These are phyloP conservation scores for Capromys pilorides DNA, from an alignment of 2,797 vertebrate genomes.

Conservation along the genomic window DNA sequence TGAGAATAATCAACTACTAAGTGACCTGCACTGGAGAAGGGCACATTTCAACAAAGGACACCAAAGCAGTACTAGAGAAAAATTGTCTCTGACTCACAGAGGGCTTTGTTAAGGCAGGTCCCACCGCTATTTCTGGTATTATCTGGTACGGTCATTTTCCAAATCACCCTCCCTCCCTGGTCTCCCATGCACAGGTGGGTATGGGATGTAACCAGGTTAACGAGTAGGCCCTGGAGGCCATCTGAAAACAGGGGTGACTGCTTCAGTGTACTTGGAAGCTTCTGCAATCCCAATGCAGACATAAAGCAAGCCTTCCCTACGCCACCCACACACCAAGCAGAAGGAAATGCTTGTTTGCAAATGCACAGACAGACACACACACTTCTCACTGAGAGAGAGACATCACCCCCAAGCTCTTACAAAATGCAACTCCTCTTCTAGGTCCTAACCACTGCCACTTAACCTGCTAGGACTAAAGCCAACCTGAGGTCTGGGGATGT, in stretches of 20 bases:
- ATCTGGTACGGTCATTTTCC: constrained; percentile 53
- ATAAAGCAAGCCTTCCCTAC: constrained; percentile 62
- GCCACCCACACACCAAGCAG: constrained; percentile 17
- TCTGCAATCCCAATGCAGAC: constrained; percentile 67
- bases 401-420: neutral
- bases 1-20: neutral
- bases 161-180: constrained; percentile 29
- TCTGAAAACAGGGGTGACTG: constrained; percentile 40
- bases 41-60: constrained; percentile 9
- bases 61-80: constrained; percentile 36
- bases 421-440: constrained; percentile 4
- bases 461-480: constrained; percentile 17
- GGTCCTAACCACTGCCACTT: neutral
- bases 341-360: neutral
- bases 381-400: constrained; percentile 50
- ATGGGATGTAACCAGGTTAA: constrained; percentile 55
- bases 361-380: accelerated
- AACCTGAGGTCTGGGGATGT: constrained; percentile 7
- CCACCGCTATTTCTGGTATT: constrained; percentile 38
- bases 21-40: neutral
- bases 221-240: constrained; percentile 36
- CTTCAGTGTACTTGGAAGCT: constrained; percentile 50
- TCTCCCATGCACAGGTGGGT: constrained; percentile 35
- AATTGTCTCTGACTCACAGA: constrained; percentile 12
- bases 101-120: constrained; percentile 45